These are phyloP conservation scores for Candoia aspera DNA, from an alignment of 2,113 vertebrate genomes.

Conservation along the genomic window DNA sequence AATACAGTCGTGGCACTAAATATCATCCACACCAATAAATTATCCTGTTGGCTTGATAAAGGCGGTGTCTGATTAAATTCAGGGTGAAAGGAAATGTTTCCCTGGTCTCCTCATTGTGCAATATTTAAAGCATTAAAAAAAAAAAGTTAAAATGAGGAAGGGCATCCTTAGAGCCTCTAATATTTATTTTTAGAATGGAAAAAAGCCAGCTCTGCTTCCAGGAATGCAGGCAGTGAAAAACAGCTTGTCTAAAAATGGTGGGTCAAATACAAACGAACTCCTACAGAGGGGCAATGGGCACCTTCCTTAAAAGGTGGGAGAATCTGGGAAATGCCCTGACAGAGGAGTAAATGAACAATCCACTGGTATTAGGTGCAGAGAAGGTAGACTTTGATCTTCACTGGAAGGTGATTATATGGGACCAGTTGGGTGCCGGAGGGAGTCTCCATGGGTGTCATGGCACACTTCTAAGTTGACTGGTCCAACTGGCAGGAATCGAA, in stretches of 20 bases:
- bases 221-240: background rate
- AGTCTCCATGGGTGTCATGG: background rate
- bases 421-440: background rate
- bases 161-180: background rate
- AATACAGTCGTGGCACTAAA: slow-evolving; percentile 69
- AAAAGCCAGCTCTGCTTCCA: background rate
- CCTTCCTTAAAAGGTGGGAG: background rate
- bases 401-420: background rate
- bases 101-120: no score
- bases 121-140: background rate
- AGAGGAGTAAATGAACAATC: background rate
- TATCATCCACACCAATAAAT: slow-evolving; percentile 71
- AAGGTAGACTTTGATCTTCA: background rate
- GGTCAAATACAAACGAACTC: background rate
- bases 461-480: background rate
- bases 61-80: slow-evolving; percentile 32
- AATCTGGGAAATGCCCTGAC: background rate
- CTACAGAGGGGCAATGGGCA: background rate
- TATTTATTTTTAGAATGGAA: background rate
- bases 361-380: background rate
- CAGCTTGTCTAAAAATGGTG: background rate
- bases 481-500: background rate
- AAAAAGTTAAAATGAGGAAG: background rate
- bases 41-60: slow-evolving; percentile 57
- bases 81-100: background rate